phyloP scores from a whole-genome alignment of 2,888 invertebrate genomes.

The Luffia ferchaultella region DNA sequence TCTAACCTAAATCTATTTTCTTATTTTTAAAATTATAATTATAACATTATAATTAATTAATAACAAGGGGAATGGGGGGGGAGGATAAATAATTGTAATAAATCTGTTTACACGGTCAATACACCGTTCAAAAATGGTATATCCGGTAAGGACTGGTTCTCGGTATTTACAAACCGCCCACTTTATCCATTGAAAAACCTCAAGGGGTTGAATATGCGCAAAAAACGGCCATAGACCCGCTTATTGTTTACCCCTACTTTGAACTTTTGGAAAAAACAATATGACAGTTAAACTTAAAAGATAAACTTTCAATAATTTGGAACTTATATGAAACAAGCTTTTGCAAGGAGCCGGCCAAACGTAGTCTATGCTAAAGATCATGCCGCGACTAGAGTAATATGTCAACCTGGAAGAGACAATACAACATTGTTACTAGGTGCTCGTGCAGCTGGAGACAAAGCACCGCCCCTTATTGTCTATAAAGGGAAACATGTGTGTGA shows the following conservation, averaged over 20 bases:
- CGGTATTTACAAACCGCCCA: constrained; percentile 10
- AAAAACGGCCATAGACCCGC: constrained; percentile 13
- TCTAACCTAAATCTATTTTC: constrained; percentile 17
- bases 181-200: constrained; percentile 14
- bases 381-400: constrained; percentile 16
- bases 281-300: constrained; percentile 7
- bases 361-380: constrained; percentile 16
- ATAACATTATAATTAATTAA: no score
- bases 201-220: constrained; percentile 13
- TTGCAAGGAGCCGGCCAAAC: constrained; percentile 16
- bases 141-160: constrained; percentile 11
- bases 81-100: no score
- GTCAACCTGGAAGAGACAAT: constrained; percentile 19
- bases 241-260: constrained; percentile 12
- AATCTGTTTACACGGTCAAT: no score
- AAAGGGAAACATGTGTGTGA: constrained; percentile 23
- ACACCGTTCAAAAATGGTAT: constrained; percentile 7
- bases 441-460: constrained; percentile 19
- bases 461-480: constrained; percentile 19
- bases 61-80: no score
- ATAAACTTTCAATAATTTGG: constrained; percentile 11
- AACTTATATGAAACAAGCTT: constrained; percentile 8
- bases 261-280: constrained; percentile 11
- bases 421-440: constrained; percentile 17
- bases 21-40: not conserved